phyloP scores from a whole-genome alignment of 2,888 invertebrate species.

The Heliothis peltigera region DNA sequence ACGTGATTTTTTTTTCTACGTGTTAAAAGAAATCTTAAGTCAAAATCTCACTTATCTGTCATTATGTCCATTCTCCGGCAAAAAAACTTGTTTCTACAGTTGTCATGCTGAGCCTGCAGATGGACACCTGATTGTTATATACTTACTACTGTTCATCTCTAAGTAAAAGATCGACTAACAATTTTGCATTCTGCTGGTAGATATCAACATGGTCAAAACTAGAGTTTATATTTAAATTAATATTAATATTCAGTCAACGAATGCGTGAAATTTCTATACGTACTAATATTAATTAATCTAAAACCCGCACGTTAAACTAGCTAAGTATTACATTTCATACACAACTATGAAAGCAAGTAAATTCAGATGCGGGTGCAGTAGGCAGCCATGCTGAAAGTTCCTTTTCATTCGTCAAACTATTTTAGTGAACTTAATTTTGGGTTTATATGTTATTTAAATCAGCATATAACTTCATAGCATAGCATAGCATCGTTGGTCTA shows the following conservation, averaged over 20 bases:
- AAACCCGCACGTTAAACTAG: conserved; percentile 15
- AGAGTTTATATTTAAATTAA: neutral
- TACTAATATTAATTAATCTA: neutral
- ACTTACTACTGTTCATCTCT: no score
- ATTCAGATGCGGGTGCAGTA: conserved; percentile 10
- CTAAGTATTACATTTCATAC: conserved; percentile 14
- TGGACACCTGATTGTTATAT: no score
- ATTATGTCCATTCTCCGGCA: no score
- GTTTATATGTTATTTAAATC: no score
- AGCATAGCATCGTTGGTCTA: no score
- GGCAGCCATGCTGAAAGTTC: neutral
- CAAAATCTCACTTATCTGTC: no score
- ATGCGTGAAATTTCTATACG: neutral
- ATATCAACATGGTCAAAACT: neutral
- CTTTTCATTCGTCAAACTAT: neutral
- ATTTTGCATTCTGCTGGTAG: no score
- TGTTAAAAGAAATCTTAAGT: no score
- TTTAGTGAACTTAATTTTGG: neutral
- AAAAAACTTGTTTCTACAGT: no score
- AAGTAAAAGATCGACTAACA: neutral
- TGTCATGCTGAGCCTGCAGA: no score
- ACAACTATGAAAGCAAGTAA: conserved; percentile 1
- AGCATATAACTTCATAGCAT: no score
- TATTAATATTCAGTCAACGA: neutral
- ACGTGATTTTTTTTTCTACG: no score